Percentiles rank a stretch among this genome's conserved stretches.
phyloP scores from a whole-genome alignment of 2,797 vertebrate species.

The Sebastes aleutianus region DNA sequence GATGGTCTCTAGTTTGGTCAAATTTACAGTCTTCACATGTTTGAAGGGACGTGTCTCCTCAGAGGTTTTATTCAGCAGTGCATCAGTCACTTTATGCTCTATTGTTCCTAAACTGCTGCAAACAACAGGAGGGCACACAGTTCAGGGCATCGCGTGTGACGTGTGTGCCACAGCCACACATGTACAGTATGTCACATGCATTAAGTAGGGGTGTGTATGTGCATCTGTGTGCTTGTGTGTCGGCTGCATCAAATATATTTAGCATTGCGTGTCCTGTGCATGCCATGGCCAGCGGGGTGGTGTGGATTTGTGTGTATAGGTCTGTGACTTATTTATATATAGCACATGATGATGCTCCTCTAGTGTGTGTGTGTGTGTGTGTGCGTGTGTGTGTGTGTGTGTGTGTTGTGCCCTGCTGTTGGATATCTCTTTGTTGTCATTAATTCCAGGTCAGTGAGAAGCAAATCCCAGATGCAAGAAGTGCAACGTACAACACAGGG shows the following conservation, averaged over 20 bases:
- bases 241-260: not conserved
- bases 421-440: conserved; percentile 44
- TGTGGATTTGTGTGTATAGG: conserved; percentile 10
- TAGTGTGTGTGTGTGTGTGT: not conserved
- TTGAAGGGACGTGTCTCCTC: not conserved
- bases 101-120: not conserved
- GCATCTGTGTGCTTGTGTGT: not conserved
- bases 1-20: not conserved
- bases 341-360: conserved; percentile 16
- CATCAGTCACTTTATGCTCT: not conserved
- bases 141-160: conserved; percentile 7
- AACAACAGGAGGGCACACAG: conserved; percentile 2
- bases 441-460: conserved; percentile 42
- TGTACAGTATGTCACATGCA: not conserved
- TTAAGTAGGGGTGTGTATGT: not conserved
- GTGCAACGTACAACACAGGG: not conserved
- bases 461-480: conserved; percentile 33
- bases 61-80: not conserved
- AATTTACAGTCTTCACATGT: not conserved
- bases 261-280: conserved; percentile 4
- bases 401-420: conserved; percentile 22
- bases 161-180: not conserved
- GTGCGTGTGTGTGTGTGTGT: no score
- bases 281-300: not conserved
- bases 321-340: conserved; percentile 22